Evolutionary conservation across 2,797 vertebrate species (phyloP).

Genomic region (Bradypus variegatus): DNA sequence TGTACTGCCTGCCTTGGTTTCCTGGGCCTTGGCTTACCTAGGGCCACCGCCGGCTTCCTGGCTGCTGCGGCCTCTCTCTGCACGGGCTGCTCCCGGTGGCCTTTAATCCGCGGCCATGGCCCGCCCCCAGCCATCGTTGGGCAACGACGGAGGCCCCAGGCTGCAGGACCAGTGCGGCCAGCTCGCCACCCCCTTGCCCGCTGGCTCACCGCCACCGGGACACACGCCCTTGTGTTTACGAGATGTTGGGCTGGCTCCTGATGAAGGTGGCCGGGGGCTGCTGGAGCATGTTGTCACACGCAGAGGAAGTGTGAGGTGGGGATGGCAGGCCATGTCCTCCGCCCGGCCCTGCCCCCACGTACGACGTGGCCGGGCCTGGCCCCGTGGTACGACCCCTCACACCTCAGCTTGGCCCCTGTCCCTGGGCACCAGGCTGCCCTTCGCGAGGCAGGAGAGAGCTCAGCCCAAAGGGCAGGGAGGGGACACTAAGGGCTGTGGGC

Average conservation of each 20-base stretch:
- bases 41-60: constrained; percentile 23
- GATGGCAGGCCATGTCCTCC: not conserved
- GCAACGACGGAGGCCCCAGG: constrained; percentile 40
- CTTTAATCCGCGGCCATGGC: constrained; percentile 45
- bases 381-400: not conserved
- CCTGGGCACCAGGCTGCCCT: not conserved
- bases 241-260: not conserved
- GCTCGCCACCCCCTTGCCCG: constrained; percentile 14
- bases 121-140: constrained; percentile 51
- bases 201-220: not conserved
- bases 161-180: constrained; percentile 49
- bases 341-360: not conserved
- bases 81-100: constrained; percentile 42
- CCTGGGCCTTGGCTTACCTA: constrained; percentile 40
- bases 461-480: not conserved
- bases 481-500: not conserved
- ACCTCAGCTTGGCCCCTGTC: not conserved
- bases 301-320: not conserved
- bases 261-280: not conserved
- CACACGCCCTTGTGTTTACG: constrained; percentile 39
- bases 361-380: not conserved
- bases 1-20: too few relatives aligned
- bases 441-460: not conserved
- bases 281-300: not conserved
- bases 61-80: constrained; percentile 44